Conservation (phyloP, 2,797 vertebrate species). For the Sebastes glaucus region DNA sequence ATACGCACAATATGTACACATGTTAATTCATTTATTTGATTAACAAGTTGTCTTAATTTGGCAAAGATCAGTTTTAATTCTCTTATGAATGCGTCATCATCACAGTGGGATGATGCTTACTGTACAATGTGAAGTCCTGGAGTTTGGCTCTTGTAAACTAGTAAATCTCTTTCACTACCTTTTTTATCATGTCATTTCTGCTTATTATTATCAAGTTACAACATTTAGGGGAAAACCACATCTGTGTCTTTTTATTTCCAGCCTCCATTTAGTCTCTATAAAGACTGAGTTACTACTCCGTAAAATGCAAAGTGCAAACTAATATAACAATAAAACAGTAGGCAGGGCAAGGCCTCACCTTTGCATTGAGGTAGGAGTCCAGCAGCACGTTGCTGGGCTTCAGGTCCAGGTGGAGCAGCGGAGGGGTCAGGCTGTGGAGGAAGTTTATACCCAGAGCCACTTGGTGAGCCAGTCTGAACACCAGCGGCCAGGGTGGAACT, state of each 20-base stretch:
- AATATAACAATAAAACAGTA: neutral
- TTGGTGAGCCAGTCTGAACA: constrained; percentile 76
- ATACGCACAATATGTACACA: neutral
- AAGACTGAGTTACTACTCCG: neutral
- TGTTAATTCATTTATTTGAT: neutral
- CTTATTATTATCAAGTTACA: neutral
- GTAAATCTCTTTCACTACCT: neutral
- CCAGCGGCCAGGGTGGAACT: constrained; percentile 69
- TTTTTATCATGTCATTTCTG: neutral
- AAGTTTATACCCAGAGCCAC: constrained; percentile 83
- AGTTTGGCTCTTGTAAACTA: neutral
- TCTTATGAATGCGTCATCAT: neutral
- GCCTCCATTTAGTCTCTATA: neutral
- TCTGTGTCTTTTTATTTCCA: neutral
- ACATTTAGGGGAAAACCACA: neutral
- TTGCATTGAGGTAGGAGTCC: constrained; percentile 73
- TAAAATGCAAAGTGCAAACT: neutral
- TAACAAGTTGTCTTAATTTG: neutral
- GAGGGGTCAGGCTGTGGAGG: constrained; percentile 75
- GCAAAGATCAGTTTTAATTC: neutral
- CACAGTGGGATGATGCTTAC: neutral
- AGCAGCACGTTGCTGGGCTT: constrained; percentile 85
- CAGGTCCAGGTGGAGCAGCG: constrained; percentile 83
- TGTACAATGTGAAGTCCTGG: neutral
- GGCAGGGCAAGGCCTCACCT: constrained; percentile 49